phyloP scores from a whole-genome alignment of 2,113 vertebrate genomes.

The Charina bottae region DNA sequence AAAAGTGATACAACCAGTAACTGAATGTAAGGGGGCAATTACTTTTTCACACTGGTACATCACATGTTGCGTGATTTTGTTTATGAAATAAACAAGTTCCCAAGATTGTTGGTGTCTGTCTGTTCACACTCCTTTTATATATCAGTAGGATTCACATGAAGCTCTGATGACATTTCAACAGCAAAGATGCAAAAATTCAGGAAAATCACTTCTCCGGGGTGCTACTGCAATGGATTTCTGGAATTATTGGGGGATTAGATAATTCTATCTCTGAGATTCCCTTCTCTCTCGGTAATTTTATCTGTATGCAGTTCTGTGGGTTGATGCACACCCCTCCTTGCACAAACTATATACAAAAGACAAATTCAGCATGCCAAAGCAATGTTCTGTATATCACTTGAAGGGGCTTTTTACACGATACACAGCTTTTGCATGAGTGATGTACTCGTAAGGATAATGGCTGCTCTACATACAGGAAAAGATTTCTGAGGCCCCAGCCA shows the following conservation, averaged over 20 bases:
- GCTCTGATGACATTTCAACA: neutral
- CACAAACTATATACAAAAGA: neutral
- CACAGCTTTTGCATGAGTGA: neutral
- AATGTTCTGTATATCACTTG: neutral
- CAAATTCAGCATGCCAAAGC: neutral
- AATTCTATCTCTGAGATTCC: neutral
- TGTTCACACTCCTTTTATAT: neutral
- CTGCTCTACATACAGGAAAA: neutral
- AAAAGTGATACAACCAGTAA: neutral
- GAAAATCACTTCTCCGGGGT: neutral
- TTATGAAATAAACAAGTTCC: neutral
- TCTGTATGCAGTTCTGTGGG: neutral
- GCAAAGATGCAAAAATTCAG: neutral
- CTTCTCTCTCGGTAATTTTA: neutral
- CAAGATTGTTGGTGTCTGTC: neutral
- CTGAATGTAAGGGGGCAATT: neutral
- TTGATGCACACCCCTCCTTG: neutral
- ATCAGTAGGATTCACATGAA: neutral
- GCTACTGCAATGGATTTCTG: neutral
- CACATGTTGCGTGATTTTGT: neutral
- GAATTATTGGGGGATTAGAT: neutral
- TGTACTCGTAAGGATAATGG: neutral
- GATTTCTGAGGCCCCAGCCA: neutral
- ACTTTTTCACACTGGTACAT: neutral
- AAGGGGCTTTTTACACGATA: neutral